Evolutionary conservation across 2,888 invertebrate genomes (phyloP), one percentile per base, ranked within the genome.

Genomic region (Notodonta dromedarius): DNA sequence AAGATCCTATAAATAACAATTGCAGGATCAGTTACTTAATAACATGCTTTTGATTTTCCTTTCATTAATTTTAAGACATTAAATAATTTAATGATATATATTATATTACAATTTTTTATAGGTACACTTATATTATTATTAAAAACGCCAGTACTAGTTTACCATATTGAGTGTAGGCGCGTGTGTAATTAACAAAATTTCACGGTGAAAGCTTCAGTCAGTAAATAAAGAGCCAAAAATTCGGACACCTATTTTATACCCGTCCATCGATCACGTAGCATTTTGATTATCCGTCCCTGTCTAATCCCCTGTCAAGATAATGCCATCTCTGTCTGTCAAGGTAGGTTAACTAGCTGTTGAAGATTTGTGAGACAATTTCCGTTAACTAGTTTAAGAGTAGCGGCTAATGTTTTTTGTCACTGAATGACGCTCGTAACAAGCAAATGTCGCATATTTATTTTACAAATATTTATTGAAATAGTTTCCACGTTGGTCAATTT

Each of bases 211-310:
- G 24, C 51, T 51, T 51, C 8, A 61, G 35, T 35, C 5, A 16
- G 55, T 57, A 52, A 62, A 60, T 62, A 59, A 59, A 62, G 59
- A 62, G 42, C 65, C 52, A 64, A 62, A 52, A 51, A 60, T 50
- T 42, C 60, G 52, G 57, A 58, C 60, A 64, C 51, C 44, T 46
- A 59, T 61, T 46, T 58, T 55, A 67, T 55, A 60, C 62, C 48
- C 55, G 24, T 14, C 65, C 74, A 78, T 80, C 77, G 73, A 77
- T 83, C 78, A 78, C 57, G 56, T 65, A 74, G 40, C n/a, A 69
- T 74, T 78, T 78, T 77, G 79, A 76, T 77, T 77, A 76, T 63
- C 70, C 68, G 50, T 70, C 73, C 67, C 65, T 71, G 74, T 75
- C 78, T 72, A 68, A 71, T 76, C 69, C 74, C 62, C 58, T 75